Percentiles rank a stretch among this genome's conserved stretches.
Conservation (phyloP, 2,797 vertebrate genomes). For the Eospalax fontanierii region DNA sequence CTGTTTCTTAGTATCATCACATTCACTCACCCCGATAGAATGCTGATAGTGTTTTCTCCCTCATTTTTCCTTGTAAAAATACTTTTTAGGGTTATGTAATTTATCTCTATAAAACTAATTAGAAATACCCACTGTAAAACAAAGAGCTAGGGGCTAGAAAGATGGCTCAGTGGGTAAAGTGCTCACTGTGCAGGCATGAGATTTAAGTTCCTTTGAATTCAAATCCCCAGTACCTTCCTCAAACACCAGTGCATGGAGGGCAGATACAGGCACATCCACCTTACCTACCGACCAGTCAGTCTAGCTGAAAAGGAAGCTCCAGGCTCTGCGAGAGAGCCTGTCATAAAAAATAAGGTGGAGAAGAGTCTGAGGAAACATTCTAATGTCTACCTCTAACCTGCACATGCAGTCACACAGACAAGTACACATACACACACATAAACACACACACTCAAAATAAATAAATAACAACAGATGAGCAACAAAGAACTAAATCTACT, state of each 20-base stretch:
- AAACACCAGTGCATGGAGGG: background rate
- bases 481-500: background rate
- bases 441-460: background rate
- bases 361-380: background rate
- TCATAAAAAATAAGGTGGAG: background rate
- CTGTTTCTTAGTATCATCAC: background rate
- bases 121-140: background rate
- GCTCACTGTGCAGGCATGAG: background rate
- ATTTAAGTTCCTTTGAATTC: background rate
- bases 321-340: background rate
- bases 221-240: background rate
- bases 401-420: background rate
- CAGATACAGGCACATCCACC: background rate
- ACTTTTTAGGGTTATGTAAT: background rate
- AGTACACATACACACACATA: background rate
- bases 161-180: background rate
- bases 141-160: too few relatives aligned
- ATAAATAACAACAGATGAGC: background rate
- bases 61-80: conserved; percentile 19
- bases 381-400: background rate
- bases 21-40: conserved; percentile 1
- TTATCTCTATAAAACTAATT: conserved; percentile 33
- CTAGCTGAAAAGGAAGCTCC: background rate
- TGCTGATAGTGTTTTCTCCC: background rate
- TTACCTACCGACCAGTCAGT: background rate